Percentiles rank a stretch among this genome's conserved stretches.
Evolutionary conservation across 2,113 vertebrate species (phyloP).

Genomic region (Equus przewalskii): DNA sequence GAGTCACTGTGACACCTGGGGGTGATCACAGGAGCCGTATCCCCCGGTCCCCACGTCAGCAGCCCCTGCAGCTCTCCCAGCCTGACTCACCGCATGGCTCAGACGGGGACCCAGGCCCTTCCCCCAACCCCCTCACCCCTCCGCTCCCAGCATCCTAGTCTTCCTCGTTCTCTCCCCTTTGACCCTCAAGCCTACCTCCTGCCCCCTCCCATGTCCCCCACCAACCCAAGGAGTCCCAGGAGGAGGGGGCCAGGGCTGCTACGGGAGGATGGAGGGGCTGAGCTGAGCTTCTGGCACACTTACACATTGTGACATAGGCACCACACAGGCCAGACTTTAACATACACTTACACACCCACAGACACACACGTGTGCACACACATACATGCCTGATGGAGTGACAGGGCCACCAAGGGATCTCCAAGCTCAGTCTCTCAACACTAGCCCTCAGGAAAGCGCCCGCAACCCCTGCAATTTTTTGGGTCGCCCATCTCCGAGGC

Average conservation of each 20-base stretch:
- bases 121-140: background rate
- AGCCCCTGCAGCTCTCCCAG: background rate
- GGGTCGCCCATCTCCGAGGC: background rate
- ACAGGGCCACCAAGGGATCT: background rate
- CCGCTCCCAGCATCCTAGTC: background rate
- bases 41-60: background rate
- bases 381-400: background rate
- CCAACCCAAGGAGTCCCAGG: background rate
- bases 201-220: no score
- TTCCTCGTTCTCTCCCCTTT: background rate
- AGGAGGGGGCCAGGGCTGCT: background rate
- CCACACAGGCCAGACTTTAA: background rate
- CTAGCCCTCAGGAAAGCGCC: background rate
- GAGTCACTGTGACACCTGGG: slow-evolving; percentile 50
- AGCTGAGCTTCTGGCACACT: background rate
- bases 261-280: background rate
- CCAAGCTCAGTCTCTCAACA: background rate
- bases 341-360: background rate
- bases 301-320: background rate
- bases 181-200: background rate
- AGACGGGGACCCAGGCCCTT: background rate
- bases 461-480: background rate
- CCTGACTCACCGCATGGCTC: slow-evolving; percentile 36
- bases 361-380: background rate
- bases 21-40: background rate